Evolutionary conservation across 1,140 invertebrate genomes (phyloP), one percentile per base, ranked within the genome.

Genomic region (Brachionus rubens): DNA sequence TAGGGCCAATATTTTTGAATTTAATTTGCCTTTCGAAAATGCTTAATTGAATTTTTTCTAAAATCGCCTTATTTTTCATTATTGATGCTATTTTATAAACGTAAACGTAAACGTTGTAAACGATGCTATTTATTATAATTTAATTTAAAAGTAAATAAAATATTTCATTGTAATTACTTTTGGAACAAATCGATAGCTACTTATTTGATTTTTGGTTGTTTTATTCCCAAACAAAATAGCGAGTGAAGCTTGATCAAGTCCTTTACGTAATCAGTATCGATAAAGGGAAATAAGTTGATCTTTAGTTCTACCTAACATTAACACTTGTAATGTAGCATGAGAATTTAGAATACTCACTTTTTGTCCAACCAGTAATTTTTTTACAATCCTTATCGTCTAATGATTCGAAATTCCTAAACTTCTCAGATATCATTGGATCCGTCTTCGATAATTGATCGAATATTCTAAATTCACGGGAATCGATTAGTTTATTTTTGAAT

Each of bases 281-380:
- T 65, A 65, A 21, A 65, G 40, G 24, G 40, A 16, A 43, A 65
- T 65, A 43, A 65, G 28, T 65, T 65, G 36, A n/a, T 65, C 36
- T 24, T 65, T 65, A 3, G 36, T 14, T 65, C 59, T 6, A 43
- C 41, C 16, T 43, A 21, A 24, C 40, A 65, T 65, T 65, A 26
- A 65, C 14, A 43, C 16, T 24, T 43, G 59, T 65, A 24, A 65
- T 43, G 28, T 43, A 43, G 19, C 21, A 24, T 10, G 59, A 65
- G 24, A 65, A 65, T 30, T 24, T 12, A 28, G 43, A 24, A 24
- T 43, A 65, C 21, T 65, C 43, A 14, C 28, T 41, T 65, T 65
- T 65, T 43, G 36, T 30, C 59, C 59, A 65, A 24, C 59, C 59
- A 24, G 59, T 65, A 28, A 43, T 28, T 43, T 41, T 24, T 65